Evolutionary conservation across 2,888 invertebrate genomes (phyloP), one percentile per base, ranked within the genome.

Genomic region (Drosophila koepferae): DNA sequence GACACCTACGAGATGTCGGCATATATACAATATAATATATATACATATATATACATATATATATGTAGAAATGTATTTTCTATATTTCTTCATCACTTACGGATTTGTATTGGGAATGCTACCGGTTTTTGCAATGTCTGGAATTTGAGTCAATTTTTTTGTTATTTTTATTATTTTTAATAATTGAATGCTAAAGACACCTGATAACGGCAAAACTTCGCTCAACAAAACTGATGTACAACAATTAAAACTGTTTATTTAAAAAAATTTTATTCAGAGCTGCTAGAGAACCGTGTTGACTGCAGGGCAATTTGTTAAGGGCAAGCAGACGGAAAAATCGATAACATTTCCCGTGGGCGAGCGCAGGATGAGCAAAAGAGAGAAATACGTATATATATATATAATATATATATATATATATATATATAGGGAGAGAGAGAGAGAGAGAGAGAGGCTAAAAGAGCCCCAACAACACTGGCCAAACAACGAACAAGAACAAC

Each of bases 241-340:
- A 65, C 23, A 59, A 59, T 43, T 48, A 44, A 44, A 48, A 58
- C 12, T 41, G 62, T 61, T 38, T 41, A 44, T 53, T 63, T 44
- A 16, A 23, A 36, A 12, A 20, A 34, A 38, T 67, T 55, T 55
- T 41, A 51, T 61, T 53, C 59, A 46, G 38, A 63, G 64, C 72
- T 64, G 59, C 56, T 62, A 48, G 69, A 60, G 58, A 72, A 61
- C 56, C 58, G 66, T 41, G 36, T 64, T 71, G 64, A 80, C 77
- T 86, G 81, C 77, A 60, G 67, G 53, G 66, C 69, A 71, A 64
- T 62, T 67, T 55, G 63, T 63, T 70, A 38, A 77, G 65, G 70
- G 67, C 72, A 81, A 63, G 62, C 73, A 70, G 70, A 59, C 76
- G 65, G 83, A 83, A 87, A 84, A 84, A 84, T 84, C 83, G 73